Base-by-base conservation (phyloP, 2,888 invertebrate species). In the Drosophila atripex region DNA sequence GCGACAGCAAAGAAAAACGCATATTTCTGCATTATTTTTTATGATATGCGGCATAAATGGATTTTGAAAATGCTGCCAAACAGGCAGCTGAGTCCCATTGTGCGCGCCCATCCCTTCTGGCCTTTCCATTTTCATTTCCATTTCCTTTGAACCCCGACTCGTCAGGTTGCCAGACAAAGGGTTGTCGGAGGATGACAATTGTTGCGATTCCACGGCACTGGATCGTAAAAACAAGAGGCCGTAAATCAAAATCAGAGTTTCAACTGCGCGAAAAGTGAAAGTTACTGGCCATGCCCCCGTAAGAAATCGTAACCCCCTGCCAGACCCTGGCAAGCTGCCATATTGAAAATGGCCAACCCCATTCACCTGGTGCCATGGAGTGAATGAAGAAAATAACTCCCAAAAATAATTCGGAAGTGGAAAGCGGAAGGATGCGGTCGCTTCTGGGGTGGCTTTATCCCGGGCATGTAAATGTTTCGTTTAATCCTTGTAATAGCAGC, bases 11-110 rank as follows among this genome's bases (percentile, higher is more conserved):
- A 60, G 59, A 64, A 58, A 58, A 52, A 47, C 61, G 65, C 69
- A 88, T 72, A 58, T 59, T 65, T 56, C 66, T 65, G 72, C 32
- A 43, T 59, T 69, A 38, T 72, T 76, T 82, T 87, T 85, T 88
- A 87, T 76, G 83, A 77, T 82, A 80, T 80, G 88, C 88, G 74
- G 72, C 83, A 72, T 78, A 86, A 86, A 86, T 86, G 80, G 76
- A 78, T 82, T 86, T 78, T 35, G 52, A 70, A 85, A 79, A 76
- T 86, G 76, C 78, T 75, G 79, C 57, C 70, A 76, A 77, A 88
- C 80, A 77, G 77, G 77, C 88, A 85, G 83, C 83, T 77, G 78
- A 76, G 74, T n/a, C 71, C 59, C 59, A 78, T 87, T 87, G 88
- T 80, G 61, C 43, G 41, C 38, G 53, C 12, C 35, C 59, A 53